phyloP scores from a whole-genome alignment of 64 coral and sea anemone species.

The Montipora foliosa region DNA sequence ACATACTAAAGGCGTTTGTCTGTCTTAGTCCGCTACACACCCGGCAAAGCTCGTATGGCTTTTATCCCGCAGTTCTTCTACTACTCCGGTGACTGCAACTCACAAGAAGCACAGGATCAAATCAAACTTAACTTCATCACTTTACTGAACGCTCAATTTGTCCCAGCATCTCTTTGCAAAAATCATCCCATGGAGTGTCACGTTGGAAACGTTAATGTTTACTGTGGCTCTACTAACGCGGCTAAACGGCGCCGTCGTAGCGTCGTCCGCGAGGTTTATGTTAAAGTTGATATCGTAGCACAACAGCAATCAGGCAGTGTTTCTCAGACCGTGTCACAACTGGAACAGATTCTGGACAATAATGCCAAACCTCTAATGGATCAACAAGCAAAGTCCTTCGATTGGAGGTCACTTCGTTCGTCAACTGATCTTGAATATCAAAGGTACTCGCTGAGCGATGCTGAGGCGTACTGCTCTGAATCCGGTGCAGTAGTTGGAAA shows the following conservation, averaged over 20 bases:
- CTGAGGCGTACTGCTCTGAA: conserved; percentile 88
- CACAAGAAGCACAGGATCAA: conserved; percentile 63
- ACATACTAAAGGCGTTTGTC: background rate
- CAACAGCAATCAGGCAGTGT: conserved; percentile 9
- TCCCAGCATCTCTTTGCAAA: conserved; percentile 19
- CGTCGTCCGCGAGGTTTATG: conserved; percentile 65
- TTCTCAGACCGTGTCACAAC: conserved; percentile 11
- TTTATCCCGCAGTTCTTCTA: conserved; percentile 75
- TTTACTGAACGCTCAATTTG: conserved; percentile 41
- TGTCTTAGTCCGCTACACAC: conserved; percentile 78
- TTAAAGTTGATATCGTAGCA: conserved; percentile 55
- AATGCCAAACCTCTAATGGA: conserved; percentile 67
- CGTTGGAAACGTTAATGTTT: conserved; percentile 82
- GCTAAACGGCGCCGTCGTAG: conserved; percentile 64
- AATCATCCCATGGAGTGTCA: conserved; percentile 57
- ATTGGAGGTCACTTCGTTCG: conserved; percentile 67
- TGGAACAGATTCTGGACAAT: conserved; percentile 55
- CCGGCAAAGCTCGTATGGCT: conserved; percentile 49
- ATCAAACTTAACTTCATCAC: conserved; percentile 84
- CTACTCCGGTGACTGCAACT: conserved; percentile 84
- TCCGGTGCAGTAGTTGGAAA: conserved; percentile 82
- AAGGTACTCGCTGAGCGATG: conserved; percentile 56
- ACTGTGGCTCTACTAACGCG: conserved; percentile 65
- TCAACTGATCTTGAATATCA: conserved; percentile 59
- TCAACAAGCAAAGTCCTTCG: conserved; percentile 62